These are phyloP conservation scores for Oreohelix idahoensis DNA, from an alignment of 1,140 invertebrate genomes.

Conservation along the genomic window DNA sequence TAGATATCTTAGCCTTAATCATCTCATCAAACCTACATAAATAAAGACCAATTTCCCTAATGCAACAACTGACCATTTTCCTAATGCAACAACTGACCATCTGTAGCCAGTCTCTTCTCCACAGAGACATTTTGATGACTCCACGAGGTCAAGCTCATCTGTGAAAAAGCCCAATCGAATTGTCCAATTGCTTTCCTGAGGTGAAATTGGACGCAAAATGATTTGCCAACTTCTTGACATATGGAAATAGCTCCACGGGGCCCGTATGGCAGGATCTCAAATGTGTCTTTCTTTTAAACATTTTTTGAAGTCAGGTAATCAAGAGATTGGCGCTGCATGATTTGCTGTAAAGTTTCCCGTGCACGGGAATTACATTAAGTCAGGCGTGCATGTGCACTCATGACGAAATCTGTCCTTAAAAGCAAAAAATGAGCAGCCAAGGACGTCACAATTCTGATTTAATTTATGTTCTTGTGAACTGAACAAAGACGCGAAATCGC, in stretches of 20 bases:
- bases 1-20: no score
- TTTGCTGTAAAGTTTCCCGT: not conserved
- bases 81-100: not conserved
- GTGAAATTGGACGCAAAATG: not conserved
- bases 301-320: not conserved
- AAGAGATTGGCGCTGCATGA: not conserved
- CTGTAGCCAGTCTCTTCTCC: not conserved
- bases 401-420: not conserved
- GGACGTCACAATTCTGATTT: not conserved
- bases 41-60: no score
- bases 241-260: constrained; percentile 1
- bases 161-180: not conserved
- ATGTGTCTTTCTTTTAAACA: not conserved
- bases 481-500: not conserved
- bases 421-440: not conserved
- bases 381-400: not conserved
- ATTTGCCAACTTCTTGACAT: constrained; percentile 19
- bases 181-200: not conserved
- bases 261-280: constrained; percentile 1
- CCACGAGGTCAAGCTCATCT: not conserved
- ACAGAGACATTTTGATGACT: not conserved
- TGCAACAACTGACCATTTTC: no score
- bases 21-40: no score
- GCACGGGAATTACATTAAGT: constrained; percentile 2
- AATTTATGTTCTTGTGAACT: not conserved